Base-by-base conservation (phyloP, 2,113 vertebrate genomes). In the Microtus montanus region DNA sequence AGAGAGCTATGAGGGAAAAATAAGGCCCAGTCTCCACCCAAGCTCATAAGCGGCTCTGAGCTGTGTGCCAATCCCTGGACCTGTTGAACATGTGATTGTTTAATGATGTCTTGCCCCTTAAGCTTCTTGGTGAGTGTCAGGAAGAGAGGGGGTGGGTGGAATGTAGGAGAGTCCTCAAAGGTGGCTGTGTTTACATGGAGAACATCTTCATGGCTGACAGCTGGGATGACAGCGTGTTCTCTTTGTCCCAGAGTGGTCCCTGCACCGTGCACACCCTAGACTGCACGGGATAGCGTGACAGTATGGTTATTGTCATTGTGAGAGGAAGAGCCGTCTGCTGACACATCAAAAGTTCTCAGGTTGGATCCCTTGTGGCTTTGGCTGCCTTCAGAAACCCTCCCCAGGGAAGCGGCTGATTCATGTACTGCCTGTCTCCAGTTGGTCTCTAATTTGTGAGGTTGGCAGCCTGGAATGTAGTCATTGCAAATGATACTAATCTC, bases 401-500 rank as follows among this genome's bases (percentile, higher is more conserved):
- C 82, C 92, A 0, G 94, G 94, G 92, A 91, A 22, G 41, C 30
- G 63, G 92, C 90, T 89, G 74, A 84, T 89, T 74, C 30, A 70
- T 10, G 47, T 5, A 30, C 54, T 74, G 26, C 41, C 8, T 7
- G 41, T 96, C 93, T 78, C 88, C 54, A 68, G 68, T 30, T 20
- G 52, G 82, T 63, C 47, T 92, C 82, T 94, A 64, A 97, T 95
- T 89, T 83, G 80, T 96, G 80, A 84, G 95, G 88, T n/a, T 96
- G 93, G 95, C 95, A 93, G 86, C 78, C 85, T 87, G 77, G 85
- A 96, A 93, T 71, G 93, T 79, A 63, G 83, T 96, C 87, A 66
- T 8, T 90, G 90, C 89, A 92, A 96, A 92, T 88, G 94, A 90
- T 94, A 82, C 93, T 96, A 54, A 94, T 97, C 94, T 96, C 80